Evolutionary conservation across 2,797 vertebrate genomes (phyloP), one percentile per base, ranked within the genome.

Genomic region (Eupleurogrammus muticus): DNA sequence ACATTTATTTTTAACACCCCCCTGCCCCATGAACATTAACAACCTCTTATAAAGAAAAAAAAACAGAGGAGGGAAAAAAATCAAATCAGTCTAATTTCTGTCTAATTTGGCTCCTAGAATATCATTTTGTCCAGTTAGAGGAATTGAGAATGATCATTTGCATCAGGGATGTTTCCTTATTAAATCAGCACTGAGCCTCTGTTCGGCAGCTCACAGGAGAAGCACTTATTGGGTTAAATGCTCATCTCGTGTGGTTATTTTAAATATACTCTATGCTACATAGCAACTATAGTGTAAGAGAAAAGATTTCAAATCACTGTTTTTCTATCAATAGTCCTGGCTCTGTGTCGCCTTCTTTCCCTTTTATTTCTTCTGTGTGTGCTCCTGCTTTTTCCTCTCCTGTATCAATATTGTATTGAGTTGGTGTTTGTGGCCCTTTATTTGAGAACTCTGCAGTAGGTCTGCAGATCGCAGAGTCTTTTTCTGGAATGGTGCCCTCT

Each of bases 401-500:
- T 82, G 87, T 95, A 95, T 97, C 96, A 98, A 97, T 97, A 97
- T 97, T 96, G 94, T 96, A 97, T 96, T 91, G 94, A 96, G 96
- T 95, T 93, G 90, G 93, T 97, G 96, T 99, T 98, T 98, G 96
- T 96, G 93, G 95, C 95, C 94, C 96, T 96, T 96, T 97, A 96
- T 97, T 96, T 97, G 95, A 96, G 94, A 97, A 95, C 97, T 96
- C 95, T 96, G 96, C 96, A 96, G 96, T 96, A 94, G 96, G 96
- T 97, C 96, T 97, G 96, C 95, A 95, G 96, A 96, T 97, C 95
- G 95, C 96, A 93, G 94, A 96, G 97, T 97, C 96, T 96, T 94
- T 97, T 97, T 99, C 97, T 98, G 97, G 98, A 99, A 98, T 97
- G 95, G 95, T 96, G 97, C 97, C 97, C 97, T 98, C 96, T 97